A percentile compares a stretch with the other conserved stretches of the same genome.
Evolutionary conservation across 2,888 invertebrate species (phyloP).

Genomic region (Acheta domesticus): DNA sequence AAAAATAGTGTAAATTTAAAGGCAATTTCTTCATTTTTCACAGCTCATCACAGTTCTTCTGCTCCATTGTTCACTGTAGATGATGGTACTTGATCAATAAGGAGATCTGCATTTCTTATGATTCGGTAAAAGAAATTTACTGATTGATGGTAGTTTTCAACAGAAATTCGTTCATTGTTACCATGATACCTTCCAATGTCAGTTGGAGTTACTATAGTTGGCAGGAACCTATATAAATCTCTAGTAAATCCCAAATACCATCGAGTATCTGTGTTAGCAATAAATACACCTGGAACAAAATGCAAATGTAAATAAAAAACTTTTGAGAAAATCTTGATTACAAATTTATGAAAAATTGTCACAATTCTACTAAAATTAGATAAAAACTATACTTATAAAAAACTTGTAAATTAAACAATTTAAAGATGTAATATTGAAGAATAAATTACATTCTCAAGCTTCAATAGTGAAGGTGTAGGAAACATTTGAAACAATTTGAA

Average conservation of each 20-base stretch:
- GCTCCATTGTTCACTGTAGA: conserved; percentile 34
- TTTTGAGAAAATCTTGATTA: neutral
- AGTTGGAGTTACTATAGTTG: conserved; percentile 41
- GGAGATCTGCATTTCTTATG: conserved; percentile 47
- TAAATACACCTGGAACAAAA: conserved; percentile 40
- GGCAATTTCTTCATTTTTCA: conserved; percentile 20
- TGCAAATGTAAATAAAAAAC: neutral
- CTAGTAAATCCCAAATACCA: conserved; percentile 48
- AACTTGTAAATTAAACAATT: neutral
- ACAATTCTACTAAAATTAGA: neutral
- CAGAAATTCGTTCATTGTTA: conserved; percentile 50
- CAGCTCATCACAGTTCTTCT: conserved; percentile 32
- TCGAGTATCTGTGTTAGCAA: conserved; percentile 50
- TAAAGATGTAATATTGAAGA: neutral
- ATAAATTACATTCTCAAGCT: too few relatives aligned
- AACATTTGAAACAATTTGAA: too few relatives aligned
- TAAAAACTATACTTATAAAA: neutral
- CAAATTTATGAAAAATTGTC: neutral
- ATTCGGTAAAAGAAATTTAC: conserved; percentile 51
- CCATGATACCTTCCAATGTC: conserved; percentile 50
- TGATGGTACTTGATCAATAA: conserved; percentile 35
- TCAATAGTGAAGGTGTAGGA: too few relatives aligned
- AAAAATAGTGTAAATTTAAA: conserved; percentile 18
- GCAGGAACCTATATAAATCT: conserved; percentile 50
- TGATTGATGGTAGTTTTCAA: conserved; percentile 48